Evolutionary conservation across 2,888 invertebrate genomes (phyloP).

Genomic region (Omphaloscelis lunosa): DNA sequence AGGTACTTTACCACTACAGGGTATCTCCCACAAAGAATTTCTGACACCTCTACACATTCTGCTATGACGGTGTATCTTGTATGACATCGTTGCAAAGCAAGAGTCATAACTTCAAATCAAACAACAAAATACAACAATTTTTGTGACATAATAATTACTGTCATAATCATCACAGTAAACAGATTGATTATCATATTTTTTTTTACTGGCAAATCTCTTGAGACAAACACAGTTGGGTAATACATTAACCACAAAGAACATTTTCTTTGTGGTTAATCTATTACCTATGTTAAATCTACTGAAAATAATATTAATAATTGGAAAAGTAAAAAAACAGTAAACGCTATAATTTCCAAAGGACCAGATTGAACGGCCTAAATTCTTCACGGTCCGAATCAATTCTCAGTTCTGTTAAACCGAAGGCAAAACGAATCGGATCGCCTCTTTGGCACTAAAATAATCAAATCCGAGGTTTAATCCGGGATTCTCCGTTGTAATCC

Average conservation of each 20-base stretch:
- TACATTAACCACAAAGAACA: neutral
- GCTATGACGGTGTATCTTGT: neutral
- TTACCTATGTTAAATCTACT: too few species aligned
- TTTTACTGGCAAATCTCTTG: neutral
- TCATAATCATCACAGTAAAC: too few species aligned
- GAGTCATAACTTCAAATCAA: neutral
- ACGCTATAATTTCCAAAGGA: constrained; percentile 5
- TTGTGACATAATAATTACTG: too few species aligned
- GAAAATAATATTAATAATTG: neutral
- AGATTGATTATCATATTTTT: too few species aligned
- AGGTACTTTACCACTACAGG: neutral
- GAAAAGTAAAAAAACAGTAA: constrained; percentile 1
- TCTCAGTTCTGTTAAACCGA: neutral
- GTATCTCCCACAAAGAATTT: constrained; percentile 1
- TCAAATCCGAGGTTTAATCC: constrained; percentile 26
- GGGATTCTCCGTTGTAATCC: constrained; percentile 6
- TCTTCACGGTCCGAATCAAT: constrained; percentile 6
- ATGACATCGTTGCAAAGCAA: neutral
- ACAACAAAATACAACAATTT: neutral
- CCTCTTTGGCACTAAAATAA: constrained; percentile 39
- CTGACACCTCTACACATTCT: neutral
- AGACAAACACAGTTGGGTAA: neutral
- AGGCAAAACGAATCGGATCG: constrained; percentile 15
- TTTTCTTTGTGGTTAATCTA: too few species aligned
- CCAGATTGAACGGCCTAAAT: neutral